Conservation (phyloP, 1,140 invertebrate genomes). For the Olivierus martensii region DNA sequence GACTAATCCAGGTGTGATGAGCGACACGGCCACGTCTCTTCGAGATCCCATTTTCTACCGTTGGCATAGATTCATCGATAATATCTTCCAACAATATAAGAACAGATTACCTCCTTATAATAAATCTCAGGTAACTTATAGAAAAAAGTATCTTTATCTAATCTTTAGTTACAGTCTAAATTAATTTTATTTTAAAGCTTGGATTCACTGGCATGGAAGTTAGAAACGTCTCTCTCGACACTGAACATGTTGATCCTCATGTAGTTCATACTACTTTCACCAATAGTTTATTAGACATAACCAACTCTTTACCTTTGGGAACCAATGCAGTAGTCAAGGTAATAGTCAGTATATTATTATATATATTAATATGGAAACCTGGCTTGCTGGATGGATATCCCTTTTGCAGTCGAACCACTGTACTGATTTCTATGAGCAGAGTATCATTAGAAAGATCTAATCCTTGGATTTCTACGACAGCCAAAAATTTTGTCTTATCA, state of each 20-base stretch:
- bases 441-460: too few relatives aligned
- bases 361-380: too few relatives aligned
- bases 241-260: background rate
- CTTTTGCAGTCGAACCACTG: too few relatives aligned
- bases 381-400: too few relatives aligned
- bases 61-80: conserved; percentile 43
- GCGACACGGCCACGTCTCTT: conserved; percentile 37
- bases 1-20: conserved; percentile 32
- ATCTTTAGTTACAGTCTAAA: too few relatives aligned
- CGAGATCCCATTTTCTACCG: conserved; percentile 50
- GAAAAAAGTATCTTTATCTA: too few relatives aligned
- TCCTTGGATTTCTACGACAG: too few relatives aligned
- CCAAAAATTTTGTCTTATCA: too few relatives aligned
- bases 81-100: conserved; percentile 36
- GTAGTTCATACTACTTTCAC: conserved; percentile 39
- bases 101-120: conserved; percentile 23
- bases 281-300: conserved; percentile 2
- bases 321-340: conserved; percentile 7
- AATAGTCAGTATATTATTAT: background rate
- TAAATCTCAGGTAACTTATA: conserved; percentile 16
- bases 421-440: too few relatives aligned
- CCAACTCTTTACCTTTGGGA: conserved; percentile 8
- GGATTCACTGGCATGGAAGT: conserved; percentile 44
- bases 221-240: conserved; percentile 43
- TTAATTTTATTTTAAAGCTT: conserved; percentile 25